Evolutionary conservation across 2,888 invertebrate genomes (phyloP).

Genomic region (Lithodes maja): DNA sequence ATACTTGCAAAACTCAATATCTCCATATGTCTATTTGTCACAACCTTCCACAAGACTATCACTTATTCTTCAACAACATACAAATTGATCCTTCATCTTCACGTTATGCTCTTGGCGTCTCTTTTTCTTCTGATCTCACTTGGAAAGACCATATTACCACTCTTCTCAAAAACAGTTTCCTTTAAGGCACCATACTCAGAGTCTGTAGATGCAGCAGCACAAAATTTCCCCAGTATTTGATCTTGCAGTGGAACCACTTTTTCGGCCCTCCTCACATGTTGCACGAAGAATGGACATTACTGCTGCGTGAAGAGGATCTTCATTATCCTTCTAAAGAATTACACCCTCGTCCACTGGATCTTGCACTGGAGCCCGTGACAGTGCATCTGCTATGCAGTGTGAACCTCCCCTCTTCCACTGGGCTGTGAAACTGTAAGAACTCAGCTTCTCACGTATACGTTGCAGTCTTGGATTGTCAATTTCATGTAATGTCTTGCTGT

Average conservation of each 20-base stretch:
- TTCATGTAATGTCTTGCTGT: conserved; percentile 5
- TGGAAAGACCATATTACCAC: too few relatives aligned
- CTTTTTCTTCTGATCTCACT: too few relatives aligned
- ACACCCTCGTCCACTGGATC: too few relatives aligned
- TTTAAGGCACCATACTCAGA: conserved; percentile 1
- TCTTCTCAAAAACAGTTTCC: too few relatives aligned
- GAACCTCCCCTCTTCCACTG: background rate
- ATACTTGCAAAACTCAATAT: too few relatives aligned
- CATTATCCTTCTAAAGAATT: background rate
- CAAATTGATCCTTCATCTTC: too few relatives aligned
- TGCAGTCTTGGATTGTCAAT: background rate
- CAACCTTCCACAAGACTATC: too few relatives aligned
- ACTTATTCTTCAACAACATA: too few relatives aligned
- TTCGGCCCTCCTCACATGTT: background rate
- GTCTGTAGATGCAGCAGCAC: conserved; percentile 15
- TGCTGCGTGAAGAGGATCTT: background rate
- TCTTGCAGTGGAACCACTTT: background rate
- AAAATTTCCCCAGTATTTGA: conserved; percentile 15
- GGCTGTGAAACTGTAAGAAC: too few relatives aligned
- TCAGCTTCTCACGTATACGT: too few relatives aligned
- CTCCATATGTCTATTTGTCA: too few relatives aligned
- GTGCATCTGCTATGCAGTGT: background rate
- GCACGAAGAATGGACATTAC: background rate
- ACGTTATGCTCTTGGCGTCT: too few relatives aligned
- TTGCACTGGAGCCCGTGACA: background rate